phyloP scores from a whole-genome alignment of 2,113 vertebrate species.

The Lophochroa leadbeateri region DNA sequence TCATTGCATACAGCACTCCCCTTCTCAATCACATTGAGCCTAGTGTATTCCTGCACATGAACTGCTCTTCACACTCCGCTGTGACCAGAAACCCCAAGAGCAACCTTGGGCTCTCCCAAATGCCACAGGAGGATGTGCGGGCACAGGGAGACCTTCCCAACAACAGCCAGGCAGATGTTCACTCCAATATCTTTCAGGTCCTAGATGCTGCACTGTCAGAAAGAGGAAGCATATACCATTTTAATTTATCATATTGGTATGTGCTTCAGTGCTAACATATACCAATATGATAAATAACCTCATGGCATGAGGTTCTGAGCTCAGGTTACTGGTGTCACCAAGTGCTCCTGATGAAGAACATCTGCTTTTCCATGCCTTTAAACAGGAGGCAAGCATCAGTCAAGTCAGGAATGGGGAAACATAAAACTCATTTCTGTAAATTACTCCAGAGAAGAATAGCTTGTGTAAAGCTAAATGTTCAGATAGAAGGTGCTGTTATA shows the following conservation, averaged over 20 bases:
- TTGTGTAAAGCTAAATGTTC: background rate
- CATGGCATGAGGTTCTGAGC: background rate
- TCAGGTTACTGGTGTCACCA: background rate
- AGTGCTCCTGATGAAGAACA: background rate
- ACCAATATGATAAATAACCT: background rate
- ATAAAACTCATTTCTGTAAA: background rate
- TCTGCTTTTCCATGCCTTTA: background rate
- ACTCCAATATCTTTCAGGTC: background rate
- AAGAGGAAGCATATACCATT: background rate
- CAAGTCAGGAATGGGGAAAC: background rate
- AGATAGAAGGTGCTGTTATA: background rate
- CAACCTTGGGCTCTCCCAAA: accelerated
- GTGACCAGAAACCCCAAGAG: background rate
- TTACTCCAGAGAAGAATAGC: background rate
- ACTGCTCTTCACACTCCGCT: background rate
- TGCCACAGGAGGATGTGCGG: accelerated
- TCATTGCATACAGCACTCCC: background rate
- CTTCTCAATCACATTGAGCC: background rate
- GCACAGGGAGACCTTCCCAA: background rate
- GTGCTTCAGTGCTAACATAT: background rate
- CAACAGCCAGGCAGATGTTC: background rate
- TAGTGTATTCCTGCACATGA: background rate
- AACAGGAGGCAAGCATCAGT: background rate
- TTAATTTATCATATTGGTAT: background rate
- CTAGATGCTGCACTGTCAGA: background rate